Conservation (phyloP, 1,140 invertebrate genomes). For the Tetraneura akinire region DNA sequence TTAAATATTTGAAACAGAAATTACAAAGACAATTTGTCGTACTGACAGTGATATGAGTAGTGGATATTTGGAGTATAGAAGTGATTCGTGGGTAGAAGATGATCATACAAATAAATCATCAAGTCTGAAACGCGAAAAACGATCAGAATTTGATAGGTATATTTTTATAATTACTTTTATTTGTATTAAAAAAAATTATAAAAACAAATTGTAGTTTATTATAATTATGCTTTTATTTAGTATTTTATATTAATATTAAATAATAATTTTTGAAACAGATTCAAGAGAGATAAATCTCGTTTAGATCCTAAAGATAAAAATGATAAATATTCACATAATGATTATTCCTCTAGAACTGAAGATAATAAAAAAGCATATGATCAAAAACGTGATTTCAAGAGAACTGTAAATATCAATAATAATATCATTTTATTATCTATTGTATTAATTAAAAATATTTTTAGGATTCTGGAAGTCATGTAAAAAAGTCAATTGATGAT, state of each 20-base stretch:
- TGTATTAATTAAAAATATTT: not conserved
- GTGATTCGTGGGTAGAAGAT: slow-evolving; percentile 47
- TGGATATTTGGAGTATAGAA: slow-evolving; percentile 46
- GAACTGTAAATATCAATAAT: slow-evolving; percentile 16
- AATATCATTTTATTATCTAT: not conserved
- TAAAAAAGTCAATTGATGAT: slow-evolving; percentile 16
- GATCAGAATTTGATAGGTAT: slow-evolving; percentile 45
- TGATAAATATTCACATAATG: slow-evolving; percentile 30
- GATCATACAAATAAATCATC: slow-evolving; percentile 41
- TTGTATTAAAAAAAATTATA: too few relatives aligned
- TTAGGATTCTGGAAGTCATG: not conserved
- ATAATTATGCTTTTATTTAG: too few relatives aligned
- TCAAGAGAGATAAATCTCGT: slow-evolving; percentile 35
- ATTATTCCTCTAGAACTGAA: slow-evolving; percentile 31
- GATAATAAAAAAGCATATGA: slow-evolving; percentile 40
- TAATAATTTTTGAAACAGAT: not conserved
- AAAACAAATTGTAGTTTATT: too few relatives aligned
- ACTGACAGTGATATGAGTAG: slow-evolving; percentile 49
- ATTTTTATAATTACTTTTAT: too few relatives aligned
- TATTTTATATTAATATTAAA: too few relatives aligned
- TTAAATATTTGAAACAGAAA: slow-evolving; percentile 19
- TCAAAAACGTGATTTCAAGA: slow-evolving; percentile 38
- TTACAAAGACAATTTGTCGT: slow-evolving; percentile 14
- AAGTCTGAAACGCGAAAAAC: slow-evolving; percentile 38
- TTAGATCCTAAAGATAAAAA: slow-evolving; percentile 38